phyloP scores from a whole-genome alignment of 1,140 invertebrate species.

The Leptoteleia sp. region DNA sequence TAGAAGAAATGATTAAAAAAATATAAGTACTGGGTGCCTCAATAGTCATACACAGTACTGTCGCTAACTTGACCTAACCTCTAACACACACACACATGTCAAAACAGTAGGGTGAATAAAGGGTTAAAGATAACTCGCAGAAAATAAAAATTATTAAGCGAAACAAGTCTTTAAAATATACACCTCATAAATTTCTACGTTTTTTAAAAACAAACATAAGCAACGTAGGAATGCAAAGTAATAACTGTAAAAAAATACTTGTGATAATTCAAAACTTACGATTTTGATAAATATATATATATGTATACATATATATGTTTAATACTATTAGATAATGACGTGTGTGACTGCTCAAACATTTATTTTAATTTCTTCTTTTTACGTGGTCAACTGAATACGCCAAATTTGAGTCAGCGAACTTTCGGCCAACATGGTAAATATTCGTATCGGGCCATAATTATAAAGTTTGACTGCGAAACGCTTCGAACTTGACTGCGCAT shows the following conservation, averaged over 20 bases:
- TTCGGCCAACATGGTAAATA: constrained; percentile 26
- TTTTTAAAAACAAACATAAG: background rate
- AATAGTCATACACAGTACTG: no score
- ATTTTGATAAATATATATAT: constrained; percentile 34
- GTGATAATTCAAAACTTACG: constrained; percentile 39
- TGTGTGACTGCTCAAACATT: constrained; percentile 27
- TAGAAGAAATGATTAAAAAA: no score
- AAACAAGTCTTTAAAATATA: no score
- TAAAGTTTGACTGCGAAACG: constrained; percentile 38
- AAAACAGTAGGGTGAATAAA: no score
- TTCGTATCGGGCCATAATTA: constrained; percentile 33
- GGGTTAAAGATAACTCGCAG: no score
- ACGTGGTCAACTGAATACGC: constrained; percentile 7
- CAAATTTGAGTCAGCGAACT: constrained; percentile 29
- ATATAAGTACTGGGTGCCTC: no score
- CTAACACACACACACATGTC: no score
- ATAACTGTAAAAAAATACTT: constrained; percentile 13
- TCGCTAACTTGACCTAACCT: no score
- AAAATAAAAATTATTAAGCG: no score
- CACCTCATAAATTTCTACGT: constrained; percentile 17
- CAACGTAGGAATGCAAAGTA: constrained; percentile 6
- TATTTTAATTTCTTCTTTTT: no score
- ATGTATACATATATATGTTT: constrained; percentile 27
- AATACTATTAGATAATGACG: constrained; percentile 16
- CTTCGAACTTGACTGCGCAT: constrained; percentile 45